These are phyloP conservation scores for Istiophorus platypterus DNA, from an alignment of 2,113 vertebrate species.

Conservation along the genomic window DNA sequence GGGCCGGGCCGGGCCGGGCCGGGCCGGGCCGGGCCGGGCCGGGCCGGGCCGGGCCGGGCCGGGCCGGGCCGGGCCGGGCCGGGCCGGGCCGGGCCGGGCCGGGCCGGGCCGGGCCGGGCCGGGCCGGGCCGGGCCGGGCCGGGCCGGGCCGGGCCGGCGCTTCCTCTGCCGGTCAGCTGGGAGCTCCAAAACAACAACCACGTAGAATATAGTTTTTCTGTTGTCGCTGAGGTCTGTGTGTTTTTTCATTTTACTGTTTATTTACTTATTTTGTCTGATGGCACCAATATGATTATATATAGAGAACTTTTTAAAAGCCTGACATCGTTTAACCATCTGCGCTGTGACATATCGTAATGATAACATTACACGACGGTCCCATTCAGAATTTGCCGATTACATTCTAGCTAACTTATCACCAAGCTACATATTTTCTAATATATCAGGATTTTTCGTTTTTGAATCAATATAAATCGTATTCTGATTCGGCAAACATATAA, in stretches of 20 bases:
- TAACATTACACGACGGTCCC: neutral
- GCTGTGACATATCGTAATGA: neutral
- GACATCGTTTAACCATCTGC: neutral
- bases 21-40: too few species aligned
- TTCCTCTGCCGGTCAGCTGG: conserved; percentile 27
- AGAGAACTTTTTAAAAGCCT: neutral
- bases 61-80: too few species aligned
- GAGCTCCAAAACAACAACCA: conserved; percentile 13
- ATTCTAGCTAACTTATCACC: neutral
- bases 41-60: too few species aligned
- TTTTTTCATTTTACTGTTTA: neutral
- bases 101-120: too few species aligned
- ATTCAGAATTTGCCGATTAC: neutral
- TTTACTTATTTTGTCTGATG: neutral
- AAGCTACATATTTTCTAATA: neutral
- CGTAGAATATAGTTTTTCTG: neutral
- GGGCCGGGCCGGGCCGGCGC: too few species aligned
- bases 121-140: too few species aligned
- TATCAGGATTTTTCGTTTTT: fast-evolving
- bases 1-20: too few species aligned
- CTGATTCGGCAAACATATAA: neutral
- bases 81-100: too few species aligned
- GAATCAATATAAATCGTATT: neutral
- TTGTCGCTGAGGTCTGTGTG: conserved; percentile 9
- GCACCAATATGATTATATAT: neutral